Evolutionary conservation across 2,888 invertebrate genomes (phyloP).

Genomic region (Orgyia antiqua): DNA sequence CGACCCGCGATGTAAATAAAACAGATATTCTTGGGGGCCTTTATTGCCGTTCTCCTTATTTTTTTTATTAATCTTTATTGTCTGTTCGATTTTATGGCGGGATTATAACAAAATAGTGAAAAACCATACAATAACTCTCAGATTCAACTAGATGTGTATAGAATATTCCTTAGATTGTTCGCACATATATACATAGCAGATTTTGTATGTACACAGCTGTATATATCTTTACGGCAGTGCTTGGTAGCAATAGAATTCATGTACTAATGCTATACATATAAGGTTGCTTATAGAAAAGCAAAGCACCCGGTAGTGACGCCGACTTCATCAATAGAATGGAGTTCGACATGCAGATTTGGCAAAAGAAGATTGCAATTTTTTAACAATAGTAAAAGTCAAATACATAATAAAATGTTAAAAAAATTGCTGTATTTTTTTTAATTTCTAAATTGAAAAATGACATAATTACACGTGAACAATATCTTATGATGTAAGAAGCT

Average conservation of each 20-base stretch:
- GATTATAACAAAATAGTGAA: slow-evolving; percentile 16
- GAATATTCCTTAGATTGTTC: slow-evolving; percentile 33
- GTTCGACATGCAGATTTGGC: slow-evolving; percentile 40
- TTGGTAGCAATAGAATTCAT: slow-evolving; percentile 36
- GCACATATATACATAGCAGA: slow-evolving; percentile 31
- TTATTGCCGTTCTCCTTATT: slow-evolving; percentile 58
- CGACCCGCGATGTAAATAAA: slow-evolving; percentile 73
- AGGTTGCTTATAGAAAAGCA: slow-evolving; percentile 38
- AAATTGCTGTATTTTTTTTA: no score
- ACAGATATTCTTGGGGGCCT: slow-evolving; percentile 53
- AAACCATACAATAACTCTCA: slow-evolving; percentile 7
- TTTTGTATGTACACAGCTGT: slow-evolving; percentile 54
- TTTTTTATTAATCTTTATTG: slow-evolving; percentile 38
- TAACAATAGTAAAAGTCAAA: no score
- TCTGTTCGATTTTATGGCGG: slow-evolving; percentile 24
- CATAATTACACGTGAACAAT: no score
- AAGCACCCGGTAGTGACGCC: slow-evolving; percentile 36
- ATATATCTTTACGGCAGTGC: slow-evolving; percentile 44
- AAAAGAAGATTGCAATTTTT: slow-evolving; percentile 21
- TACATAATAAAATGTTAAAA: no score
- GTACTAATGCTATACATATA: slow-evolving; percentile 35
- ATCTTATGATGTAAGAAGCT: no score
- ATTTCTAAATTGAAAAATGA: no score
- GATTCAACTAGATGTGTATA: slow-evolving; percentile 19
- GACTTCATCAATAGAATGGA: slow-evolving; percentile 33